Base-by-base conservation (phyloP, 2,888 invertebrate genomes). In the Doris montereyensis region DNA sequence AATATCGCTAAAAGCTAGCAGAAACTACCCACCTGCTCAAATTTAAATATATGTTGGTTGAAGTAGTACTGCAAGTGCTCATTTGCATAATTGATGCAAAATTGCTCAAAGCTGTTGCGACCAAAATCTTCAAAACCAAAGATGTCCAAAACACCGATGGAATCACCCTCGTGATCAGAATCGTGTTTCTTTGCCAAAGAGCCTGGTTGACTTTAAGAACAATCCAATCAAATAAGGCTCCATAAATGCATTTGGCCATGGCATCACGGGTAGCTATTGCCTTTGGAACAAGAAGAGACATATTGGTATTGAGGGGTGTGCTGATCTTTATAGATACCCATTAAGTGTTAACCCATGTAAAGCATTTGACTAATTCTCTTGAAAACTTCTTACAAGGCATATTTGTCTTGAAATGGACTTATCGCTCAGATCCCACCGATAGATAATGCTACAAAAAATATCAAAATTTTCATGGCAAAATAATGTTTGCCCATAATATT, bases 21-120 rank as follows among this genome's bases (percentile, higher is more conserved):
- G 21, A 13, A 2, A 57, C 34, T 62, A 28, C 73, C 30, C 79
- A 92, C 92, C 90, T 92, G 92, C 90, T 98, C 98, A 89, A 97
- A 97, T 92, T 97, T 97, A 93, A 98, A 98, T 86, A 98, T 98
- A 91, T 98, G 98, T 92, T 97, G 97, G 93, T 98, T 98, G 93
- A 98, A 98, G 92, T 98, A 98, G 92, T 97, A 96, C 92, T 98
- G 98, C 74, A 98, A 93, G 92, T 97, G 97, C 92, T 98, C 98
- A 92, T 98, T 98, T 24, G 98, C 98, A 92, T 97, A 98, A 93
- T 98, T 98, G 87, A 98, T 98, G 92, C 98, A 98, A 85, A 98
- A 94, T 92, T 98, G 98, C 92, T 98, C 98, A 92, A 97, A 98
- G 91, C 97, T 97, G 90, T 93, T 93, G 87, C 89, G 88, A 35